These are phyloP conservation scores for Malurus cyaneus DNA, from an alignment of 2,113 vertebrate species.

Conservation along the genomic window DNA sequence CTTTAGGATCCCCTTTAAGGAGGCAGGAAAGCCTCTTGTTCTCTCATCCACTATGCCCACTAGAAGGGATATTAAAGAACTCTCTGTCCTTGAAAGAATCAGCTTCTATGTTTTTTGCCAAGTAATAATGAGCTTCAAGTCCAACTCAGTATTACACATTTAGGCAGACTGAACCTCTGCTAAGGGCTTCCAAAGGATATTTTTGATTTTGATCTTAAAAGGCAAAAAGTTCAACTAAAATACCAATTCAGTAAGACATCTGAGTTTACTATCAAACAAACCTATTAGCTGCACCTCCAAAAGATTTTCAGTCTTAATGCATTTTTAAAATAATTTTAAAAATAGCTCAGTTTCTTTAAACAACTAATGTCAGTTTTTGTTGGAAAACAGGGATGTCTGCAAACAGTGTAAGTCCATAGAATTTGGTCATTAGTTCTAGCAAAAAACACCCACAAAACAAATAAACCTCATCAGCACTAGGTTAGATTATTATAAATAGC, in stretches of 20 bases:
- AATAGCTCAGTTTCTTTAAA: not conserved
- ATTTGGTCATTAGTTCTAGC: not conserved
- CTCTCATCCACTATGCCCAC: not conserved
- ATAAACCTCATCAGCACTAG: not conserved
- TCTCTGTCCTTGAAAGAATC: not conserved
- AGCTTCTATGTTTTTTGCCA: not conserved
- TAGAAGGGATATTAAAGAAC: not conserved
- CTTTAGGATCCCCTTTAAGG: too few relatives aligned
- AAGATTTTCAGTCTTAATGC: not conserved
- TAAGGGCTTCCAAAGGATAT: not conserved
- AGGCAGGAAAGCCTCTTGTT: not conserved
- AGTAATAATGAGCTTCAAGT: not conserved
- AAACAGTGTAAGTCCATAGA: not conserved
- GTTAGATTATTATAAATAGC: not conserved
- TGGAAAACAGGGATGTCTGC: not conserved
- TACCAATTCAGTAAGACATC: not conserved
- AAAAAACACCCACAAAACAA: not conserved
- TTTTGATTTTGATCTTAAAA: not conserved
- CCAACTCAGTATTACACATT: not conserved
- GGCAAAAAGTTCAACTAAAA: not conserved
- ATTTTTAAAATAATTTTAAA: not conserved
- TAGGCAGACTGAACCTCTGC: not conserved
- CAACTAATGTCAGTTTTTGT: not conserved
- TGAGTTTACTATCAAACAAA: not conserved
- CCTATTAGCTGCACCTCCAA: not conserved